Evolutionary conservation across 2,888 invertebrate species (phyloP).

Genomic region (Ophion obscuratus): DNA sequence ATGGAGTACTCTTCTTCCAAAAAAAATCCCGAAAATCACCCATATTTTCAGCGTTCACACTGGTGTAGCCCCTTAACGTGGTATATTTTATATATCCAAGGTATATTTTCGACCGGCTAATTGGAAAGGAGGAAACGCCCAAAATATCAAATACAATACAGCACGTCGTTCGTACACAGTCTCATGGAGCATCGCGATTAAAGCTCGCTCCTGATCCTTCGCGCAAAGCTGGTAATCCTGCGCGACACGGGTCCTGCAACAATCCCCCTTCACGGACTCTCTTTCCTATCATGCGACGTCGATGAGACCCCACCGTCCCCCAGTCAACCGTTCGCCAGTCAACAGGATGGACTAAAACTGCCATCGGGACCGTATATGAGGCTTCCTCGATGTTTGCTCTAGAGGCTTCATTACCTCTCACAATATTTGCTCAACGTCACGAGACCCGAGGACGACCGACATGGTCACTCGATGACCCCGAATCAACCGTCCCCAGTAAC

Average conservation of each 20-base stretch:
- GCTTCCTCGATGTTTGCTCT: slow-evolving; percentile 76
- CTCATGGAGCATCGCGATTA: slow-evolving; percentile 60
- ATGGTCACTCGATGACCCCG: slow-evolving; percentile 76
- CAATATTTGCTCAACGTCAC: slow-evolving; percentile 82
- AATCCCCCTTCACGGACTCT: slow-evolving; percentile 17
- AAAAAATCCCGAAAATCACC: too few species aligned
- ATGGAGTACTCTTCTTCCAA: too few species aligned
- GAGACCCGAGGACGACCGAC: slow-evolving; percentile 62
- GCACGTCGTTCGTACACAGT: slow-evolving; percentile 34
- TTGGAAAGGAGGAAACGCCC: slow-evolving; percentile 22
- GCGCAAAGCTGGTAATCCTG: slow-evolving; percentile 77
- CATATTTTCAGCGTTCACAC: too few species aligned
- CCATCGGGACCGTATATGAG: slow-evolving; percentile 45
- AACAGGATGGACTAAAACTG: slow-evolving; percentile 35
- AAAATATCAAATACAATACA: slow-evolving; percentile 43
- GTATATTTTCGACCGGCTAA: slow-evolving; percentile 24
- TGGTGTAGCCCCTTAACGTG: too few species aligned
- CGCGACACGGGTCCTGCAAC: slow-evolving; percentile 77
- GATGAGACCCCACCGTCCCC: slow-evolving; percentile 30
- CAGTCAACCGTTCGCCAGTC: not conserved
- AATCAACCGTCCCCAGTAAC: slow-evolving; percentile 67
- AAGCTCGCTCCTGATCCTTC: slow-evolving; percentile 59
- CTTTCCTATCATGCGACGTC: slow-evolving; percentile 64
- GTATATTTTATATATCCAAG: not conserved
- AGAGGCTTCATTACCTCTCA: slow-evolving; percentile 83